phyloP scores from a whole-genome alignment of 2,888 invertebrate species.

The Nephrotoma flavescens region DNA sequence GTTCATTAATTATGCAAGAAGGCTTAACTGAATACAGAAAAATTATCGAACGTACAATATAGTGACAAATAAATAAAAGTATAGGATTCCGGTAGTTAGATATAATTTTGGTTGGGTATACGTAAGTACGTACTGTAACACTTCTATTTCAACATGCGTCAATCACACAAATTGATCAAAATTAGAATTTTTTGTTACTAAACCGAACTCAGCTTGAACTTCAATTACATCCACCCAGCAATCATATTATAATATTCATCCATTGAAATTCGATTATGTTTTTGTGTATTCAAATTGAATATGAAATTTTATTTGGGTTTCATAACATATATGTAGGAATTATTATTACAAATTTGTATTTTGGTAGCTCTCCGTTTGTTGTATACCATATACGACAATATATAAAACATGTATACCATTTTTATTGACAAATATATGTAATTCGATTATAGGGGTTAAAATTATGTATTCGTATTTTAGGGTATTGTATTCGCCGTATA shows the following conservation, averaged over 20 bases:
- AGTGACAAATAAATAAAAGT: too few species aligned
- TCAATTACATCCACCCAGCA: not conserved
- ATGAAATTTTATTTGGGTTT: not conserved
- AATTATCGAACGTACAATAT: too few species aligned
- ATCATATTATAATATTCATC: not conserved
- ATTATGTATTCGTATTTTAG: not conserved
- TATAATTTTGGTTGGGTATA: not conserved
- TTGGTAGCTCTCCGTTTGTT: not conserved
- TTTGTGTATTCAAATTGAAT: not conserved
- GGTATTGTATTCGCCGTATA: not conserved
- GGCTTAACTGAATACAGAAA: too few species aligned
- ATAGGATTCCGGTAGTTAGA: not conserved
- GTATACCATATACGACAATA: not conserved
- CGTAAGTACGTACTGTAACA: not conserved
- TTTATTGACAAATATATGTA: not conserved
- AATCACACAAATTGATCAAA: not conserved
- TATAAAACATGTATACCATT: not conserved
- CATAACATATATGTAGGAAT: not conserved
- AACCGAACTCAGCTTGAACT: not conserved
- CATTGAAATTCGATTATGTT: not conserved
- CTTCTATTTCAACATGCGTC: not conserved
- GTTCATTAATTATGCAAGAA: too few species aligned
- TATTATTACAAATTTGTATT: not conserved
- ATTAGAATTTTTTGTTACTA: not conserved
- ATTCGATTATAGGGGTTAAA: not conserved